Base-by-base conservation (phyloP, 2,797 vertebrate species). In the Lutjanus campechanus region DNA sequence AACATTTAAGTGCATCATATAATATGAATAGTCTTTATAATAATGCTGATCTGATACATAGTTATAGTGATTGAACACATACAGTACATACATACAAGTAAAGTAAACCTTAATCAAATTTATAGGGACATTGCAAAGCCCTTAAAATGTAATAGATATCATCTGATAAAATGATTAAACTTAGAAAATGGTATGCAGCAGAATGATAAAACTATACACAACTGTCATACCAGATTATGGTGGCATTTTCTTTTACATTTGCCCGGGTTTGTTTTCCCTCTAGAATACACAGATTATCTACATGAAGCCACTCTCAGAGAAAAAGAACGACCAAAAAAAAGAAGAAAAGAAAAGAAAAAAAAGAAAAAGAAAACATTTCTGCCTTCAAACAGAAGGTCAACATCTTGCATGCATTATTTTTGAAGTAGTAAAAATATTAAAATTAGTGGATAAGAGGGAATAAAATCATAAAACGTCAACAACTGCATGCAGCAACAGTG, bases 401-500 rank as follows among this genome's bases (percentile, higher is more conserved):
- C 76, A 85, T 91, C 93, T 92, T 89, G 93, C 96, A 96, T 96
- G 96, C 96, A 95, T 92, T 95, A 94, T 77, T 90, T 89, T 76
- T 90, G 61, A 90, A 93, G 81, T 85, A 82, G 79, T 92, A 87
- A 82, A 93, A 93, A 90, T 89, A 85, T 79, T 79, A 76, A 92
- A 93, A 92, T 85, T 74, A 85, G 84, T 69, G 49, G 36, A 71
- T 62, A 85, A 82, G 77, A 85, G 75, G 82, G 36, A 85, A 58
- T 64, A 91, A 91, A 89, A 88, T 81, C 20, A 89, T 83, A 87
- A 25, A 93, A 95, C 94, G 90, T 95, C 96, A 96, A 97, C 96
- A 97, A 96, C 95, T 94, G 96, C 97, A 98, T 97, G 98, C 97
- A 97, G 96, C 95, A 96, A 96, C 93, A 96, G 89, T 93, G 92